Conservation (phyloP, 2,888 invertebrate species). For the Noctuana brunneofusca region DNA sequence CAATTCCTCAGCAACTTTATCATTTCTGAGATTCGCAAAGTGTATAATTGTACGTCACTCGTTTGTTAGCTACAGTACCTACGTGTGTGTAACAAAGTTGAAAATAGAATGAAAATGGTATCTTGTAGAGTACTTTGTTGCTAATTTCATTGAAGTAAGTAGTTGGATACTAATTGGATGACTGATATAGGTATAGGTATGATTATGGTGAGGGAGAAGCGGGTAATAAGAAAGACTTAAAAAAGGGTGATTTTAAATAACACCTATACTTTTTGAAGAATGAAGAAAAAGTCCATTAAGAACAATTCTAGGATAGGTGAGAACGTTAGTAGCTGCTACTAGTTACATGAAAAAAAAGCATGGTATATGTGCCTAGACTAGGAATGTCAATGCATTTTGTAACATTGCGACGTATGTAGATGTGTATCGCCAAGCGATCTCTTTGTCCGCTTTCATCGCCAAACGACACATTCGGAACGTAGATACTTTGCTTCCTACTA, state of each 20-base stretch:
- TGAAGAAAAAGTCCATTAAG: no score
- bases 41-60: conserved; percentile 31
- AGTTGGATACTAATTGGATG: background rate
- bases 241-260: no score
- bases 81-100: conserved; percentile 16
- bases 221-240: no score
- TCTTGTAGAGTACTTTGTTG: conserved; percentile 1
- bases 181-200: background rate
- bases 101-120: conserved; percentile 12
- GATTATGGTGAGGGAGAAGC: no score
- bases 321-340: no score
- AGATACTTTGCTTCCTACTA: conserved; percentile 12
- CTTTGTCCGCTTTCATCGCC: conserved; percentile 23
- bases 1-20: conserved; percentile 62
- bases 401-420: conserved; percentile 18
- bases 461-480: conserved; percentile 9
- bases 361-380: background rate
- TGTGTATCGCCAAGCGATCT: conserved; percentile 22
- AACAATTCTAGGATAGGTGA: no score
- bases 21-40: conserved; percentile 48
- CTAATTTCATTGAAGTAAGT: background rate
- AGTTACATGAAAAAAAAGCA: background rate
- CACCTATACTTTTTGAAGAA: no score
- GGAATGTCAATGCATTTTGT: conserved; percentile 6
- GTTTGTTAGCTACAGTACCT: conserved; percentile 21